A percentile compares a stretch with the other conserved stretches of the same genome.
These are phyloP conservation scores for Anas platyrhynchos DNA, from an alignment of 2,113 vertebrate genomes.

Conservation along the genomic window DNA sequence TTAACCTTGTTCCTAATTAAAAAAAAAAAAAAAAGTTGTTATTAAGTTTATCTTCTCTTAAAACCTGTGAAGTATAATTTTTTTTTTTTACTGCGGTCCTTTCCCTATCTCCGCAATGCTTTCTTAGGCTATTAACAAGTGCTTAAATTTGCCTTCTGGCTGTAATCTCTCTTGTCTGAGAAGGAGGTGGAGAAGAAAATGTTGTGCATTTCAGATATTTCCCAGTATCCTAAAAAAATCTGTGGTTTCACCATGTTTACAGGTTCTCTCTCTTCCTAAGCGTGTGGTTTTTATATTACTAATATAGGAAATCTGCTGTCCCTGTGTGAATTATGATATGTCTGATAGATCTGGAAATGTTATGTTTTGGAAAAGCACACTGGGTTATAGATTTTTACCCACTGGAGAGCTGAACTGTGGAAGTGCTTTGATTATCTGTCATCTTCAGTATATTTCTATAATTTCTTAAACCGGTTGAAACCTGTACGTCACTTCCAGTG, in stretches of 20 bases:
- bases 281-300: background rate
- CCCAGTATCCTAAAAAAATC: slow-evolving; percentile 14
- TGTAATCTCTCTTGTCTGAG: slow-evolving; percentile 27
- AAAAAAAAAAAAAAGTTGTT: too few species aligned
- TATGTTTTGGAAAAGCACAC: background rate
- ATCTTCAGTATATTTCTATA: slow-evolving; percentile 17
- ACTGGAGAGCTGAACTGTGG: background rate
- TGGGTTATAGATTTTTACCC: background rate
- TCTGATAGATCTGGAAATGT: background rate
- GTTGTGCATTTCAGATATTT: slow-evolving; percentile 1
- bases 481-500: background rate
- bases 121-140: background rate
- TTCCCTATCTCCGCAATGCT: background rate
- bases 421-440: background rate
- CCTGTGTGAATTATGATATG: background rate
- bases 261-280: background rate
- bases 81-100: background rate
- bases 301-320: background rate
- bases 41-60: background rate
- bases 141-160: slow-evolving; percentile 11
- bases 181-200: background rate
- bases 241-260: slow-evolving; percentile 40
- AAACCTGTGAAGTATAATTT: background rate
- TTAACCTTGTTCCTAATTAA: background rate
- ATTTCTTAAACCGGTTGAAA: background rate